Evolutionary conservation across 2,113 vertebrate species (phyloP).

Genomic region (Tretioscincus oriximinensis): DNA sequence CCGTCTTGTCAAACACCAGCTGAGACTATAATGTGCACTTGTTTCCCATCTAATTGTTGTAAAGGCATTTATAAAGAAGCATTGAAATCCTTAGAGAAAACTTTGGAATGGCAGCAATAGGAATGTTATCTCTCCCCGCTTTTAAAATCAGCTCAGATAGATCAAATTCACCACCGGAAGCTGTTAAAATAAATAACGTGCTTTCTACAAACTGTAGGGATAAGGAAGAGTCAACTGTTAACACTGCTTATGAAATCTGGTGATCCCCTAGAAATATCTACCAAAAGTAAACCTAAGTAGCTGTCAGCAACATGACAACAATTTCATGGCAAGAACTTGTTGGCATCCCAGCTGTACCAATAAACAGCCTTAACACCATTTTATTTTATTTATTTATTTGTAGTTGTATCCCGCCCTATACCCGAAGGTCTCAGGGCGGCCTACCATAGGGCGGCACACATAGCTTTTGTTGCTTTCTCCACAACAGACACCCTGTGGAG

Average conservation of each 20-base stretch:
- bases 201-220: neutral
- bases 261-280: neutral
- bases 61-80: constrained; percentile 2
- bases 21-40: neutral
- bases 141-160: constrained; percentile 23
- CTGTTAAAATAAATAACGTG: neutral
- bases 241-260: constrained; percentile 10
- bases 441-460: too few species aligned
- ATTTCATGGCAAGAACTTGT: too few species aligned
- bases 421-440: too few species aligned
- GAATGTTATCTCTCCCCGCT: neutral
- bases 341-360: too few species aligned
- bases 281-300: neutral
- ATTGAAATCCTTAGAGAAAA: neutral
- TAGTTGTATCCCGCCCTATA: too few species aligned
- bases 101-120: neutral
- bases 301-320: too few species aligned
- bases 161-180: constrained; percentile 25
- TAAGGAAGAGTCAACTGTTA: neutral
- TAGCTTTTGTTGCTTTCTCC: too few species aligned
- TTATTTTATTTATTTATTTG: too few species aligned
- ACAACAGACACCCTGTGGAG: too few species aligned
- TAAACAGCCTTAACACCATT: too few species aligned
- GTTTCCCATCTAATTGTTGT: neutral
- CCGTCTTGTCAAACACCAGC: neutral